Conservation (phyloP, 2,113 vertebrate species). For the Burhinus oedicnemus region DNA sequence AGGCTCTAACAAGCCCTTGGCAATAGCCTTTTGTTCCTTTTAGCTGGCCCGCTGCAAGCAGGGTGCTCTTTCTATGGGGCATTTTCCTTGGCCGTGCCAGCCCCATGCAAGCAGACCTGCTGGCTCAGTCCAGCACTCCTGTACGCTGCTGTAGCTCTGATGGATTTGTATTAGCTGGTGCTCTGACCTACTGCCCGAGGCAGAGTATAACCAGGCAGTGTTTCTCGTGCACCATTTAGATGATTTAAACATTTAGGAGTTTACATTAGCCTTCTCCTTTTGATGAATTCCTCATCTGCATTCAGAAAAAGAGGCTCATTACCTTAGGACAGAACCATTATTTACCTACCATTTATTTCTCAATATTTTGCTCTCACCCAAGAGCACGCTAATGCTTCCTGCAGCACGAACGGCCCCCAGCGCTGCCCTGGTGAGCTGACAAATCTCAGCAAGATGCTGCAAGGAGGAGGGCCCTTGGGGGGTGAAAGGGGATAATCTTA, state of each 20-base stretch:
- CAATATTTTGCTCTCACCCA: background rate
- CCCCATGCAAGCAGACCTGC: background rate
- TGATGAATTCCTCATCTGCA: background rate
- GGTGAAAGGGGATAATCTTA: background rate
- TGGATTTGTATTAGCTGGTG: background rate
- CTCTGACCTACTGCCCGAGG: background rate
- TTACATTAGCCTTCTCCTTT: background rate
- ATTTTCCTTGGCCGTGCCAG: background rate
- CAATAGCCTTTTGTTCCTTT: background rate
- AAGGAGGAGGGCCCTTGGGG: background rate
- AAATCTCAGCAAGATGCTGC: background rate
- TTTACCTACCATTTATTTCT: constrained; percentile 14
- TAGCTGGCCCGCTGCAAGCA: background rate
- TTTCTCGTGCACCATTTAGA: background rate
- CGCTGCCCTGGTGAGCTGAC: background rate
- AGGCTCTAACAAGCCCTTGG: background rate
- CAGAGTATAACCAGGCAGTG: background rate
- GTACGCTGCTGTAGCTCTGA: background rate
- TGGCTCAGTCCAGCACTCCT: background rate
- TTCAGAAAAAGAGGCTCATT: constrained; percentile 26
- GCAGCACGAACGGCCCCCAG: background rate
- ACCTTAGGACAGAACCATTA: background rate
- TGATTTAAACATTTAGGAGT: constrained; percentile 15
- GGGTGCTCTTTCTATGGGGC: background rate
- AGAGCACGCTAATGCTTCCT: background rate